Base-by-base conservation (phyloP, 2,888 invertebrate species). In the Lysandra coridon region DNA sequence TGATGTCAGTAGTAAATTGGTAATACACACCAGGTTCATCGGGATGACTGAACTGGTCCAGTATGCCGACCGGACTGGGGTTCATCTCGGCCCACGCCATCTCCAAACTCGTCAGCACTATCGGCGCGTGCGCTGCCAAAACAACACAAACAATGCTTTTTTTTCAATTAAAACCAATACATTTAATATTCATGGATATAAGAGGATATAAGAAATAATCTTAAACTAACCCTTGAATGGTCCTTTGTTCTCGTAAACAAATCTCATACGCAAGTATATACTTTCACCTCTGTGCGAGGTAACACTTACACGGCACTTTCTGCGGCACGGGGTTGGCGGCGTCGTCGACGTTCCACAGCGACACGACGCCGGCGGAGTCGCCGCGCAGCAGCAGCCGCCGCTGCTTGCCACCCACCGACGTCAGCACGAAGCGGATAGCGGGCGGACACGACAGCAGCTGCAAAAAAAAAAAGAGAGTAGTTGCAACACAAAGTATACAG, bases 361-460 rank as follows among this genome's bases (percentile, higher is more conserved):
- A 96, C 2, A 99, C 97, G 23, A 97, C 97, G 0, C 99, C 99
- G 84, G 98, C 98, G 0, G 98, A 98, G 90, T 99, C 99, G 0
- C 99, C 99, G 1, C 99, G 95, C 5, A 99, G 89, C 84, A 98
- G 95, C 81, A 97, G 95, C 2, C 96, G 90, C 0, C 96, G 93
- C 83, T 96, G 96, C 40, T 96, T 96, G 33, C 96, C 96, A 3
- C 96, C 95, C 6, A 95, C 95, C 0, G 96, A 96, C 0, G 96
- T 96, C 17, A 97, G 96, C 4, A 92, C 84, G 85, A 97, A 97
- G 78, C 97, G 96, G 97, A 98, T 98, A 0, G 98, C 97, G 0
- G 99, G 99, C 1, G 98, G 98, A 87, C 98, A 98, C 0, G 98
- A 98, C 0, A 98, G 93, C 0, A 97, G 96, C 97, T 98, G 90